phyloP scores from a whole-genome alignment of 2,113 vertebrate genomes.

The Tachysurus vachellii region DNA sequence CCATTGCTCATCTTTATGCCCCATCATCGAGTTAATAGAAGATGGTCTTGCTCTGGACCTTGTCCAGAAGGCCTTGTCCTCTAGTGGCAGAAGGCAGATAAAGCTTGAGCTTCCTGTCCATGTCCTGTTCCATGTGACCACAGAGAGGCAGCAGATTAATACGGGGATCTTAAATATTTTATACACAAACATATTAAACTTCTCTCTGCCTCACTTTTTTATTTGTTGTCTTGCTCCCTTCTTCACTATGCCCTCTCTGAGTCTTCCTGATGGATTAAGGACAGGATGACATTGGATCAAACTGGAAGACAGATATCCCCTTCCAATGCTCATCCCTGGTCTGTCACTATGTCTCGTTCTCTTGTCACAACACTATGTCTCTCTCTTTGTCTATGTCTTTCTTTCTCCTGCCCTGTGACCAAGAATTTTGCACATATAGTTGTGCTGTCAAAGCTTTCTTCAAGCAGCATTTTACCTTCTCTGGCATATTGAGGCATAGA shows the following conservation, averaged over 20 bases:
- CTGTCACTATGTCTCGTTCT: slow-evolving; percentile 35
- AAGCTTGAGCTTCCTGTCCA: slow-evolving; percentile 53
- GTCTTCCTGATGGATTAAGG: neutral
- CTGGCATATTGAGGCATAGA: neutral
- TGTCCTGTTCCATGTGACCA: slow-evolving; percentile 68
- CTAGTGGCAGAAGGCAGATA: slow-evolving; percentile 35
- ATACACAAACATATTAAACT: slow-evolving; percentile 74
- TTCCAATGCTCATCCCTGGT: slow-evolving; percentile 28
- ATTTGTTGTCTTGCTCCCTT: slow-evolving; percentile 27
- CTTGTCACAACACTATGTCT: neutral
- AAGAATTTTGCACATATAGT: slow-evolving; percentile 1
- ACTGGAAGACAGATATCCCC: slow-evolving; percentile 15
- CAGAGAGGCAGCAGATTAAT: slow-evolving; percentile 75
- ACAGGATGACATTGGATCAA: slow-evolving; percentile 25
- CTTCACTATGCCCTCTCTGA: neutral
- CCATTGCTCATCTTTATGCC: slow-evolving; percentile 7
- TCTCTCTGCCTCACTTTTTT: slow-evolving; percentile 53
- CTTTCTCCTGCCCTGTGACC: slow-evolving; percentile 13
- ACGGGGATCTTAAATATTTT: slow-evolving; percentile 75
- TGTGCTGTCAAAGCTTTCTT: slow-evolving; percentile 18
- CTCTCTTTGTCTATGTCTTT: slow-evolving; percentile 7
- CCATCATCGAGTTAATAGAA: slow-evolving; percentile 32
- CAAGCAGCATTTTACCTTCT: slow-evolving; percentile 10
- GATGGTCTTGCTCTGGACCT: neutral
- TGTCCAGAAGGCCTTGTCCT: slow-evolving; percentile 15